Conservation (phyloP, 2,888 invertebrate species). For the Heliconius sara region DNA sequence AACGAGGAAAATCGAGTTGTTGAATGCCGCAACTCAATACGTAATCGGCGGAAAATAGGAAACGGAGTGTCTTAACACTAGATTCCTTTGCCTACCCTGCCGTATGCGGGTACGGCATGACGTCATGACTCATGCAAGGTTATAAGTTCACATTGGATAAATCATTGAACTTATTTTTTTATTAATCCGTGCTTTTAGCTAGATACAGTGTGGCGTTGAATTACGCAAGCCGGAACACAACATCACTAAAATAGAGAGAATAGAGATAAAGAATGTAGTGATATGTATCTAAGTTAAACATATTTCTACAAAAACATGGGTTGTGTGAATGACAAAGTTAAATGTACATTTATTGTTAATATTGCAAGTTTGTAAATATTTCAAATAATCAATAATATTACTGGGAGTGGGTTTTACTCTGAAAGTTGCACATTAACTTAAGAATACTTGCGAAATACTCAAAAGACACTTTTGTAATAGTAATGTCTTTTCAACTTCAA, state of each 20-base stretch:
- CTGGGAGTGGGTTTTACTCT: conserved; percentile 5
- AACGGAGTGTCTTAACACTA: no score
- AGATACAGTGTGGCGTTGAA: neutral
- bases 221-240: neutral
- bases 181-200: neutral
- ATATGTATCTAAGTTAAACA: neutral
- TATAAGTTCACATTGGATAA: no score
- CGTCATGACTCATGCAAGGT: no score
- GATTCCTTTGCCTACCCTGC: no score
- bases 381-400: conserved; percentile 9
- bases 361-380: conserved; percentile 12
- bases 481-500: conserved; percentile 10
- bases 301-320: neutral
- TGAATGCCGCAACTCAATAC: no score
- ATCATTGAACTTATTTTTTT: neutral
- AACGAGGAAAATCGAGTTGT: no score
- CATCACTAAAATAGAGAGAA: neutral
- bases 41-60: no score
- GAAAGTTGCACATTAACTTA: conserved; percentile 12
- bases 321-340: neutral
- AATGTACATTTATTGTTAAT: neutral
- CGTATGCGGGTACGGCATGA: no score
- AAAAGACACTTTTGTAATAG: conserved; percentile 26
- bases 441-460: conserved; percentile 24
- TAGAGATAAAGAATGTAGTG: neutral